phyloP scores from a whole-genome alignment of 92 coral and sea anemone species.

The Umimayanthus kanabou region DNA sequence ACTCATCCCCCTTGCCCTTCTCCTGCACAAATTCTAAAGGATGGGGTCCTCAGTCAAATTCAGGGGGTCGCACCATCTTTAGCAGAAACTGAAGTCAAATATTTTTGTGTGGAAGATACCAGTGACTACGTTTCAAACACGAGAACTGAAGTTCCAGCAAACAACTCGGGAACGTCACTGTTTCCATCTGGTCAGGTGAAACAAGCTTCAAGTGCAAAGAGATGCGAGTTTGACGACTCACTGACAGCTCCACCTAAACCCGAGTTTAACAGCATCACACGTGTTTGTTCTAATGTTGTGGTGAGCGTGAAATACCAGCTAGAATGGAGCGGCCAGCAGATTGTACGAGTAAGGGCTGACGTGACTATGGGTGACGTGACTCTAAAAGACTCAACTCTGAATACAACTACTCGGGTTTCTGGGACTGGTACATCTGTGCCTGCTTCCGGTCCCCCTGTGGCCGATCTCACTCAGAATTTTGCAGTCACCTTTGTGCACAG shows the following conservation, averaged over 20 bases:
- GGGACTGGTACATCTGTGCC: slow-evolving; percentile 30
- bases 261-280: slow-evolving; percentile 61
- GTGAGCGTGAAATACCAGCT: slow-evolving; percentile 76
- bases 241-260: slow-evolving; percentile 86
- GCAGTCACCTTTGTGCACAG: slow-evolving; percentile 65
- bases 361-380: slow-evolving; percentile 70
- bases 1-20: slow-evolving; percentile 68
- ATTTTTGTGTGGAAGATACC: slow-evolving; percentile 72
- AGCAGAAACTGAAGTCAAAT: slow-evolving; percentile 71
- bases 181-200: slow-evolving; percentile 21
- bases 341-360: slow-evolving; percentile 62
- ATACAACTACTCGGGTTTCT: not conserved
- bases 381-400: slow-evolving; percentile 16
- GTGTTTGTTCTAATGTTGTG: slow-evolving; percentile 79
- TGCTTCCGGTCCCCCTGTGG: slow-evolving; percentile 44
- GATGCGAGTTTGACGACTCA: slow-evolving; percentile 87
- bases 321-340: slow-evolving; percentile 66
- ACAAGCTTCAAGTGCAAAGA: slow-evolving; percentile 18
- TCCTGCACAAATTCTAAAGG: slow-evolving; percentile 79
- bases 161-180: slow-evolving; percentile 43
- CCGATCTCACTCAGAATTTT: slow-evolving; percentile 72
- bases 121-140: slow-evolving; percentile 33
- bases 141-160: not conserved
- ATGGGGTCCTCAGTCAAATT: slow-evolving; percentile 62
- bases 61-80: slow-evolving; percentile 62